These are phyloP conservation scores for Phrynocephalus versicolor DNA, from an alignment of 2,113 vertebrate species.

Conservation along the genomic window DNA sequence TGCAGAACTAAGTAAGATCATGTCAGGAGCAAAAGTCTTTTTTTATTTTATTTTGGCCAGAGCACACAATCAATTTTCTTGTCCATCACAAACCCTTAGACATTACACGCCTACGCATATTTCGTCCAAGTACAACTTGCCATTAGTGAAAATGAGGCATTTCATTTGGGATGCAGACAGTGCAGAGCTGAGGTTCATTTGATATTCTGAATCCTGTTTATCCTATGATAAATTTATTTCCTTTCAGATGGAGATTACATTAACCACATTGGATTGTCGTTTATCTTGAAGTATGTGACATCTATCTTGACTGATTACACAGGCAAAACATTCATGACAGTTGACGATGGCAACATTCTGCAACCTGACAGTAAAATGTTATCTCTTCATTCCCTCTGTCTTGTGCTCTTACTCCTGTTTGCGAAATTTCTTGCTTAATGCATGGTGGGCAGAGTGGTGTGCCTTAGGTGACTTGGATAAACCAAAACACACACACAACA, in stretches of 20 bases:
- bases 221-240: constrained; percentile 29
- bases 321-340: constrained; percentile 19
- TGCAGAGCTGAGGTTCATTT: constrained; percentile 10
- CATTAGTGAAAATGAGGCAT: constrained; percentile 8
- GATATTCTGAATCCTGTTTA: constrained; percentile 29
- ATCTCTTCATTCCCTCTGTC: constrained; percentile 12
- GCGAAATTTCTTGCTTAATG: constrained; percentile 2
- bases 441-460: background rate
- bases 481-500: background rate
- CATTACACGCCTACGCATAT: background rate
- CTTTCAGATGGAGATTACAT: constrained; percentile 29
- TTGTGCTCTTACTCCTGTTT: constrained; percentile 2
- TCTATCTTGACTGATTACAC: constrained; percentile 28
- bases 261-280: constrained; percentile 22
- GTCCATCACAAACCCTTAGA: background rate
- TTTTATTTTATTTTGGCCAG: background rate
- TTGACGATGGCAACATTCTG: constrained; percentile 20
- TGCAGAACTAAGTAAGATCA: background rate
- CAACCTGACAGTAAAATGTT: constrained; percentile 25
- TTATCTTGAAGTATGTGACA: constrained; percentile 38
- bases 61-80: constrained; percentile 15
- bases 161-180: constrained; percentile 26
- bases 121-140: background rate
- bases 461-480: constrained; percentile 13
- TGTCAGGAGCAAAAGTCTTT: background rate